Evolutionary conservation across 2,797 vertebrate species (phyloP).

Genomic region (Gallinago nigripennis): DNA sequence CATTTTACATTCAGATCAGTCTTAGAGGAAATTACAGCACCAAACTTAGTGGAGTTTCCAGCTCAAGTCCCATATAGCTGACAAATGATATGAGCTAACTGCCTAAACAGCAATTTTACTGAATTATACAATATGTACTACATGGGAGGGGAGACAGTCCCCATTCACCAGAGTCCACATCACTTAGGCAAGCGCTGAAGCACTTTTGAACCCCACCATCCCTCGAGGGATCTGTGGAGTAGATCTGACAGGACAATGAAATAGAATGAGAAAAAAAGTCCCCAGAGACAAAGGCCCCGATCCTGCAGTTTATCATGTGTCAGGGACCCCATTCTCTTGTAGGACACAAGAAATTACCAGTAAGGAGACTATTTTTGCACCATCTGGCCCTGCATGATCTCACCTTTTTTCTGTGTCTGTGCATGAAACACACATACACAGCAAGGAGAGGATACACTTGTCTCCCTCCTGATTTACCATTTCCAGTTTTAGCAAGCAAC

Average conservation of each 20-base stretch:
- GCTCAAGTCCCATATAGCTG: neutral
- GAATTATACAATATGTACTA: neutral
- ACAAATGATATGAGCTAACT: neutral
- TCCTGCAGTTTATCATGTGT: neutral
- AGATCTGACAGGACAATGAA: neutral
- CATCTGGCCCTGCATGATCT: neutral
- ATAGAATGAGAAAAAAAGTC: neutral
- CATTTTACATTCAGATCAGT: neutral
- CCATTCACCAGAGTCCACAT: neutral
- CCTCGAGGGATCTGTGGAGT: neutral
- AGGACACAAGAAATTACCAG: neutral
- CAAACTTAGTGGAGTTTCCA: neutral
- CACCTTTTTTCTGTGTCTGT: neutral
- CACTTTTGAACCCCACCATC: neutral
- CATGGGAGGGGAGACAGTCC: neutral
- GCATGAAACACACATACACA: slow-evolving; percentile 4
- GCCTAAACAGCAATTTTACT: neutral
- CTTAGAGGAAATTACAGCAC: neutral
- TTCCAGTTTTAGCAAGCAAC: slow-evolving; percentile 16
- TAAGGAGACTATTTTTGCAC: neutral
- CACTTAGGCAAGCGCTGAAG: neutral
- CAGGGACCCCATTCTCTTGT: neutral
- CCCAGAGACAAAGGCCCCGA: neutral
- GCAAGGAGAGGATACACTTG: neutral
- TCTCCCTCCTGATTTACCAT: slow-evolving; percentile 8